Base-by-base conservation (phyloP, 1,140 invertebrate species). In the Rhagoletis pomonella region DNA sequence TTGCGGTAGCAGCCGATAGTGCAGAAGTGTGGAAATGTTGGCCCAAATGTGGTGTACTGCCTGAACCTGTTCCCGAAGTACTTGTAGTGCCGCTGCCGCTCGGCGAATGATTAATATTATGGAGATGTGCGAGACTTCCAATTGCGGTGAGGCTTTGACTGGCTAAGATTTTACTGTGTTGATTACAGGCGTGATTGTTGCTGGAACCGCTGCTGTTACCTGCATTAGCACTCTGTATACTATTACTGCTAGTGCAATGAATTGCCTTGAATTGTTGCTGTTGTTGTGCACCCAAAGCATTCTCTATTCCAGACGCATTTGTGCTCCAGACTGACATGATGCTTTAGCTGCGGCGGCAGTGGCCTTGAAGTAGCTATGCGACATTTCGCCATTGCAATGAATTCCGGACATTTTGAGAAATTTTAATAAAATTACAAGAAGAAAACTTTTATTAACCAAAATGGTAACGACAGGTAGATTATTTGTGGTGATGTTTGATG, bases 181-280 rank as follows among this genome's bases (percentile, higher is more conserved):
- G 64, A 10, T 39, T 19, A 67, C 17, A 62, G 60, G 60, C n/a
- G 12, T 67, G 44, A 55, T 81, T 81, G 50, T 55, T 81, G n/a
- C 55, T 81, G 5, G 73, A 10, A 29, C n/a, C 19, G 17, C 73
- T 55, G 29, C n/a, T 29, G 44, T 47, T 42, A 81, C 73, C 47
- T 81, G 73, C 73, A 81, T 81, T 50, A 81, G 47, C 73, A 55
- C 73, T 81, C 19, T 81, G 73, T 81, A 81, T 55, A 17, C 47
- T 81, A 12, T 81, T 81, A 14, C 73, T 55, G 47, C 73, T 81
- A 55, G 73, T 81, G 17, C 73, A 81, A 81, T 81, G 73, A n/a
- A 81, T 81, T 55, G 73, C 73, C 73, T 81, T 81, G 73, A 81
- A 19, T 55, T 81, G 73, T 81, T 81, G 67, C 67, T 69, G 73